phyloP scores from a whole-genome alignment of 2,113 vertebrate genomes.

The Psilopsiagon aurifrons region DNA sequence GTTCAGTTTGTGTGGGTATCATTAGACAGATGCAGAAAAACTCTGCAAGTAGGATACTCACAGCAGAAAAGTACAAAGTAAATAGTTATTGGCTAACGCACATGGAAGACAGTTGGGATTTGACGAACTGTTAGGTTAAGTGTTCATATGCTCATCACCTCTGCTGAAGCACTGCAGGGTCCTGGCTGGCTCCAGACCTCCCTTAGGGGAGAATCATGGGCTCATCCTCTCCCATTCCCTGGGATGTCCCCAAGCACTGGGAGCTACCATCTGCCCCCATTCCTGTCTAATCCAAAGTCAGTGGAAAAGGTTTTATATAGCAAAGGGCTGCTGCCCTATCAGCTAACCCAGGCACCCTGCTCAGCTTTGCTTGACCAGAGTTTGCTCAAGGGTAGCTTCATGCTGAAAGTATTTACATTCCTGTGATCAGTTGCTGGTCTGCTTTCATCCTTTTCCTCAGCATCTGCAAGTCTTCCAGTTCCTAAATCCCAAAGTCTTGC shows the following conservation, averaged over 20 bases:
- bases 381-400: not conserved
- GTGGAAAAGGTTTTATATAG: not conserved
- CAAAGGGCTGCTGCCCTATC: not conserved
- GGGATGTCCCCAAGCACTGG: no score
- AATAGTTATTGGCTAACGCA: not conserved
- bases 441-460: not conserved
- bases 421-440: not conserved
- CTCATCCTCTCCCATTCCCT: not conserved
- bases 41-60: not conserved
- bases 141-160: not conserved
- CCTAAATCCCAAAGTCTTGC: not conserved
- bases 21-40: not conserved
- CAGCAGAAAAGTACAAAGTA: not conserved
- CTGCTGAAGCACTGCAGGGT: not conserved
- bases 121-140: rapidly evolving
- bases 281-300: not conserved
- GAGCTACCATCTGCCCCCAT: not conserved
- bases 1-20: not conserved
- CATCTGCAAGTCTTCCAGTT: not conserved
- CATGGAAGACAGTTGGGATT: not conserved
- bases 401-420: not conserved
- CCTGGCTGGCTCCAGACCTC: not conserved
- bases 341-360: not conserved
- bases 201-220: rapidly evolving
- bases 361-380: not conserved